Base-by-base conservation (phyloP, 2,888 invertebrate genomes). In the Scrobipalpa atriplicella region DNA sequence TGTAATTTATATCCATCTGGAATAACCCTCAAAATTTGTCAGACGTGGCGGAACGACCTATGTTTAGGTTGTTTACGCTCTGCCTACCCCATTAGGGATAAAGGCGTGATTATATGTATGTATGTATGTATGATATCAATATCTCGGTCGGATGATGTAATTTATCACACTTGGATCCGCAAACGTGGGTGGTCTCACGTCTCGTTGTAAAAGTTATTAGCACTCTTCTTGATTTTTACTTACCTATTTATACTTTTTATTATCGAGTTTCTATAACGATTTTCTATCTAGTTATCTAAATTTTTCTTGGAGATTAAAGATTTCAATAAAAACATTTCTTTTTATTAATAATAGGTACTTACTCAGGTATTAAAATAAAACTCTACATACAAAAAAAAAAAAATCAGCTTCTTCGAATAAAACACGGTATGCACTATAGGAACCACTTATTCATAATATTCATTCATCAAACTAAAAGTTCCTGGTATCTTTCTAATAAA, bases 161-260 rank as follows among this genome's bases (percentile, higher is more conserved):
- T 58, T 58, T 1, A 58, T 58, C 58, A 56, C 56, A 38, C 56
- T 29, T 13, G 16, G 29, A 36, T 36, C 58, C 29, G 29, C 18
- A 18, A 29, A 29, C n/a, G 58, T 58, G 58, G 58, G 58, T 58
- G 58, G 58, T 58, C 58, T n/a, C 58, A 58, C 16, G 58, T 58
- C 58, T 58, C 11, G 58, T 58, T 58, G n/a, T 58, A 36, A 58
- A 58, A 58, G n/a, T 58, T 58, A 58, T 58, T 58, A 58, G 13
- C 36, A 38, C 36, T 16, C 9, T 21, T 3, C 6, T 10, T n/a
- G n/a, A n/a, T n/a, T n/a, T n/a, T 58, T 58, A n/a, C n/a, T 58
- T 56, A 19, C 10, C 16, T 52, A 52, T n/a, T n/a, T n/a, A n/a
- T 52, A 52, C 1, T 52, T n/a, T 10, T 10, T 8, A 47, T 8